Percentiles rank a stretch among this genome's conserved stretches.
phyloP scores from a whole-genome alignment of 2,888 invertebrate genomes.

The Scaptomyza tumidula region DNA sequence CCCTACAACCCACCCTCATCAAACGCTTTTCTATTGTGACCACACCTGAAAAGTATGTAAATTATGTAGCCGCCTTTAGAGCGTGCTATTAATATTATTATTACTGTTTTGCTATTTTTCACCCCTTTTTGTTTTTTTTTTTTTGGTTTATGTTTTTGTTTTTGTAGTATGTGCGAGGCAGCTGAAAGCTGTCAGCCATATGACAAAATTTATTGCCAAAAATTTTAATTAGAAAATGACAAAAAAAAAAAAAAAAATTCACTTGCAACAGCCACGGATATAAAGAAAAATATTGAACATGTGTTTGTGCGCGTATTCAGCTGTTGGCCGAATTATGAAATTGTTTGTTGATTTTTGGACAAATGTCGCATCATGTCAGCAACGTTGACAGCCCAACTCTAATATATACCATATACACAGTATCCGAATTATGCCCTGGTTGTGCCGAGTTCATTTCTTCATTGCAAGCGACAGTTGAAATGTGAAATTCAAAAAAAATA shows the following conservation, averaged over 20 bases:
- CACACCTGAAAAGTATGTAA: constrained; percentile 43
- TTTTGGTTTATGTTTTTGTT: constrained; percentile 8
- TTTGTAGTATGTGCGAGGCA: constrained; percentile 14
- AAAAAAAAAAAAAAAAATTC: constrained; percentile 6
- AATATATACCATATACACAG: not conserved
- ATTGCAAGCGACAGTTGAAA: constrained; percentile 16
- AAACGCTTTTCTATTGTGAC: not conserved
- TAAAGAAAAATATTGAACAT: constrained; percentile 1
- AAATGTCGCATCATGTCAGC: constrained; percentile 52
- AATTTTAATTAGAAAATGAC: constrained; percentile 69
- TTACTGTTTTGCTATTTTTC: constrained; percentile 16
- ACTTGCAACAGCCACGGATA: not conserved
- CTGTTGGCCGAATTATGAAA: constrained; percentile 45
- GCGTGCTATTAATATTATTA: constrained; percentile 43
- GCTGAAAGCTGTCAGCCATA: constrained; percentile 60
- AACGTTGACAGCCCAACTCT: constrained; percentile 23
- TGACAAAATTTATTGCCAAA: constrained; percentile 54
- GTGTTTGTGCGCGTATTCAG: constrained; percentile 21
- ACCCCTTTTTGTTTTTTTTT: not conserved
- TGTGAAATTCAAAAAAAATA: too few relatives aligned
- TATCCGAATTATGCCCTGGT: constrained; percentile 1
- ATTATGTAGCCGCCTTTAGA: constrained; percentile 32
- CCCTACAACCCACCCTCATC: not conserved
- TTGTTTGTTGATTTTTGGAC: constrained; percentile 60
- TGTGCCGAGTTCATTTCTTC: constrained; percentile 1